phyloP scores from a whole-genome alignment of 2,888 invertebrate species.

The Incurvaria masculella region DNA sequence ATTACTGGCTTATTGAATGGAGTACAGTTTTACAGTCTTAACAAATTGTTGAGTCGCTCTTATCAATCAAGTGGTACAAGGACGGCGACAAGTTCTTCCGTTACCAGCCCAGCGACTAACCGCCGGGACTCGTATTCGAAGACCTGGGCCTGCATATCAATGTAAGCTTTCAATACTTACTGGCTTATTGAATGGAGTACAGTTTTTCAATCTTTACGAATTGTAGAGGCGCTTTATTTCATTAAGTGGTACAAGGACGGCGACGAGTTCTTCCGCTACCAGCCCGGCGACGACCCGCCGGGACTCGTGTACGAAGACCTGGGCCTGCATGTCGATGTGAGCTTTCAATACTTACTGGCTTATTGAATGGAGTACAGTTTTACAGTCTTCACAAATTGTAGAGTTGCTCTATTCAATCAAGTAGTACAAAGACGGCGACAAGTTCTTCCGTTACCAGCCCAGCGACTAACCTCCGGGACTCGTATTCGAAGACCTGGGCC shows the following conservation, averaged over 20 bases:
- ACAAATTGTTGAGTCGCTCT: constrained; percentile 67
- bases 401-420: constrained; percentile 73
- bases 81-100: constrained; percentile 75
- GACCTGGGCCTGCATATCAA: constrained; percentile 69
- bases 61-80: constrained; percentile 79
- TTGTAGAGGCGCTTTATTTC: constrained; percentile 63
- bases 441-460: constrained; percentile 72
- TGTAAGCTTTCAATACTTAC: constrained; percentile 57
- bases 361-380: no score
- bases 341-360: no score
- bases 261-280: constrained; percentile 72
- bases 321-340: constrained; percentile 72
- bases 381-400: no score
- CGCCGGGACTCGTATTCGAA: constrained; percentile 66
- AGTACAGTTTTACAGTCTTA: no score
- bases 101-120: constrained; percentile 68
- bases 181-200: no score
- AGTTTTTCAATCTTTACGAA: constrained; percentile 69
- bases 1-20: no score
- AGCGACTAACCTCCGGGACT: constrained; percentile 69
- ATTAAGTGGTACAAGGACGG: constrained; percentile 81
- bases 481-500: constrained; percentile 64
- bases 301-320: constrained; percentile 65
- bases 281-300: constrained; percentile 69
- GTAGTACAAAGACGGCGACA: constrained; percentile 77